Conservation (phyloP, 2,888 invertebrate genomes). For the Cephus pulcher region DNA sequence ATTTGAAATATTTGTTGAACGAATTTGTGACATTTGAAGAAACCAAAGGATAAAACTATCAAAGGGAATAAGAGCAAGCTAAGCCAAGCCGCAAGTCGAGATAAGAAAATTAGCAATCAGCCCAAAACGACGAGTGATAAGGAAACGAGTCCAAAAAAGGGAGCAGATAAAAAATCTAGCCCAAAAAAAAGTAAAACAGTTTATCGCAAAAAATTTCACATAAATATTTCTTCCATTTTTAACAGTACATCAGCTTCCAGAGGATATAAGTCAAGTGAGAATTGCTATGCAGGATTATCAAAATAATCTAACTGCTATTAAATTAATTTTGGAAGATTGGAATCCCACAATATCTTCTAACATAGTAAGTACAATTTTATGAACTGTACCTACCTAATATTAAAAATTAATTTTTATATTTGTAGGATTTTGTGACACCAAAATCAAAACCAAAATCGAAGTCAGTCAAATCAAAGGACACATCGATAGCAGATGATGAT, state of each 20-base stretch:
- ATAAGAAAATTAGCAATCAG: background rate
- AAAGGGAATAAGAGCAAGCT: background rate
- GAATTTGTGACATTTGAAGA: background rate
- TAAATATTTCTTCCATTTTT: background rate
- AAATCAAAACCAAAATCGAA: background rate
- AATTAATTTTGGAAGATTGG: conserved; percentile 37
- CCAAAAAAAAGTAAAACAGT: conserved; percentile 24
- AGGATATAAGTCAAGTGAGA: background rate
- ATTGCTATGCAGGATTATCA: conserved; percentile 34
- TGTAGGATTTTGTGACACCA: background rate
- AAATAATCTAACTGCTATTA: conserved; percentile 31
- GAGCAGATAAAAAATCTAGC: conserved; percentile 19
- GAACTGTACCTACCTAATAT: background rate
- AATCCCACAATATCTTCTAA: conserved; percentile 22
- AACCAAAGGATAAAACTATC: background rate
- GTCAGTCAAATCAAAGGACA: background rate
- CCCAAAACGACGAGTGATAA: background rate
- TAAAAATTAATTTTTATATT: background rate
- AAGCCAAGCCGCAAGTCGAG: background rate
- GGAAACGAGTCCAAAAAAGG: conserved; percentile 12
- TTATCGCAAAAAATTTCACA: background rate
- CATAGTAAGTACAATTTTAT: background rate
- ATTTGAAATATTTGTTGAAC: background rate
- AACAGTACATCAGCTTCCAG: background rate
- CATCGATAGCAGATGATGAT: background rate